Evolutionary conservation across 1,140 invertebrate genomes (phyloP).

Genomic region (Ditylenchus dipsaci): DNA sequence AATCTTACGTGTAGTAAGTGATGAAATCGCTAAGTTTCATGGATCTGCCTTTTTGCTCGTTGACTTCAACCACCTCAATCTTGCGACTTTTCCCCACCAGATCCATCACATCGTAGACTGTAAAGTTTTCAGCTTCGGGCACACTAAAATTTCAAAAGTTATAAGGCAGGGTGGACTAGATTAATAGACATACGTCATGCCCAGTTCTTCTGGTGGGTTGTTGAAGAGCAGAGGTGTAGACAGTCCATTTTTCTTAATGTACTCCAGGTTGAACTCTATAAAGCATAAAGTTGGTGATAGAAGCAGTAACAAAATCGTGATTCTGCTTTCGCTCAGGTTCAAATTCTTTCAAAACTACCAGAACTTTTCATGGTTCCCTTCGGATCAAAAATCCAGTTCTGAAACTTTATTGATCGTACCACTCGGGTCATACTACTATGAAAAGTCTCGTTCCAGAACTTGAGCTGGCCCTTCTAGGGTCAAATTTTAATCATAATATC

Average conservation of each 20-base stretch:
- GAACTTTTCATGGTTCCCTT: too few species aligned
- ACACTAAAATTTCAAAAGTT: slow-evolving; percentile 17
- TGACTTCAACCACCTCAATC: slow-evolving; percentile 32
- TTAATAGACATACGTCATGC: slow-evolving; percentile 24
- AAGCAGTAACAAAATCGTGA: too few species aligned
- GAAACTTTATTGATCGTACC: too few species aligned
- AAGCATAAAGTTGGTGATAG: too few species aligned
- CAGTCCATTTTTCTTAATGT: slow-evolving; percentile 15
- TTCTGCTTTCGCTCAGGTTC: too few species aligned
- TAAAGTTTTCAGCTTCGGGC: slow-evolving; percentile 11
- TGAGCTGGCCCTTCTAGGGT: too few species aligned
- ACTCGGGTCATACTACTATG: too few species aligned
- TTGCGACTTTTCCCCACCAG: slow-evolving; percentile 21
- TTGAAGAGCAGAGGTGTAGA: slow-evolving; percentile 16
- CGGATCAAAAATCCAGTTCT: too few species aligned
- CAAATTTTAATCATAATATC: too few species aligned
- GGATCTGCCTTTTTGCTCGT: slow-evolving; percentile 28
- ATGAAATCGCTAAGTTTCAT: slow-evolving; percentile 28
- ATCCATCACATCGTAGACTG: slow-evolving; percentile 24
- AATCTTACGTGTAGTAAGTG: slow-evolving; percentile 31
- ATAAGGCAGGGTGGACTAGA: background rate
- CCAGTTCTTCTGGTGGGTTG: slow-evolving; percentile 13
- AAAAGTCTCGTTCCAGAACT: too few species aligned
- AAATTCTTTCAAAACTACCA: too few species aligned
- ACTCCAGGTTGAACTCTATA: slow-evolving; percentile 21